Evolutionary conservation across 2,888 invertebrate genomes (phyloP).

Genomic region (Apotomis turbidana): DNA sequence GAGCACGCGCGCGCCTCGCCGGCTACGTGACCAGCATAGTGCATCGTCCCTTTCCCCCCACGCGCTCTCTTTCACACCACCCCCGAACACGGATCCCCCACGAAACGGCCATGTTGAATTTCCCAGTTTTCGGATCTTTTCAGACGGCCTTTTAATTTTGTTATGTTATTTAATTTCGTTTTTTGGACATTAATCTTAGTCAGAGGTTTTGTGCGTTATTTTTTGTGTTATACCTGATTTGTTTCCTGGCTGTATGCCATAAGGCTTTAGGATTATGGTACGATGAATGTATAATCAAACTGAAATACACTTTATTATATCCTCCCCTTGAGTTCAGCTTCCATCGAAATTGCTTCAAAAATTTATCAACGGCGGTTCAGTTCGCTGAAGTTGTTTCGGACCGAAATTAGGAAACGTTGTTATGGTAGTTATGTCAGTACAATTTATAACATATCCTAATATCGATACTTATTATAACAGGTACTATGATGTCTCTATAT

Average conservation of each 20-base stretch:
- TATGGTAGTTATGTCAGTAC: no score
- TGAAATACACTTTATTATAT: not conserved
- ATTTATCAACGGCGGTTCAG: no score
- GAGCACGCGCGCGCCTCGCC: constrained; percentile 81
- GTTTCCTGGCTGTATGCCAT: constrained; percentile 18
- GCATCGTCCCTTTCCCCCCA: constrained; percentile 79
- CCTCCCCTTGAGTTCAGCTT: not conserved
- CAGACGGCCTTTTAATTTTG: constrained; percentile 76
- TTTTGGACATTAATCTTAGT: constrained; percentile 40
- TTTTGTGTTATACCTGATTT: constrained; percentile 31
- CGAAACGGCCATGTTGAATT: constrained; percentile 77
- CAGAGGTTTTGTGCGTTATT: constrained; percentile 38
- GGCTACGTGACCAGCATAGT: constrained; percentile 82
- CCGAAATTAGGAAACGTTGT: not conserved
- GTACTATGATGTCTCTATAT: no score
- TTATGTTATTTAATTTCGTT: constrained; percentile 73
- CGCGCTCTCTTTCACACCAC: constrained; percentile 71
- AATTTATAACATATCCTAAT: no score
- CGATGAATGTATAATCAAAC: not conserved
- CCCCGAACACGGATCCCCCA: constrained; percentile 59
- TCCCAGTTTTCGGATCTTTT: constrained; percentile 79
- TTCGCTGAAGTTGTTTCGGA: not conserved
- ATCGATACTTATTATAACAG: no score
- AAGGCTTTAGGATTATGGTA: constrained; percentile 5
- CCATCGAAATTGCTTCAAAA: no score